These are phyloP conservation scores for Toxostoma redivivum DNA, from an alignment of 2,113 vertebrate genomes.

Conservation along the genomic window DNA sequence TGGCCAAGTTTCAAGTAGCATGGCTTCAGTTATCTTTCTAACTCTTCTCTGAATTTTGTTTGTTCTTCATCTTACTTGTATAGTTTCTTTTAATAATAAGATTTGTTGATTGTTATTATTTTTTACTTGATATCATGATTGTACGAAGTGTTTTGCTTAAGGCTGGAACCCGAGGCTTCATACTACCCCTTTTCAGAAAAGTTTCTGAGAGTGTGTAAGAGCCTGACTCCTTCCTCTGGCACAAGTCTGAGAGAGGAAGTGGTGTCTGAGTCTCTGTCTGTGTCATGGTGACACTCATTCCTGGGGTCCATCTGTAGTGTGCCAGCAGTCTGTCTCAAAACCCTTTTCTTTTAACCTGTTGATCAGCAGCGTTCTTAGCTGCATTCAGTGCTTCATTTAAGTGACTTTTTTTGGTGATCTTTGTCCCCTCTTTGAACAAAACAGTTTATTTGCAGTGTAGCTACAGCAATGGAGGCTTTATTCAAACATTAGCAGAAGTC, in stretches of 20 bases:
- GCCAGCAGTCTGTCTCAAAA: neutral
- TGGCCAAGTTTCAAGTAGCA: neutral
- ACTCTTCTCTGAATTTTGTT: neutral
- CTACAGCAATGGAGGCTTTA: neutral
- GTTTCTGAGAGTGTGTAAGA: neutral
- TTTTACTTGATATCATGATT: neutral
- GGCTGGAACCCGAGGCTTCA: neutral
- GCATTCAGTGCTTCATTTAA: neutral
- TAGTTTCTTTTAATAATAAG: neutral
- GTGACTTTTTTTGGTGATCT: neutral
- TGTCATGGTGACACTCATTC: neutral
- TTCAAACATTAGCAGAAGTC: neutral
- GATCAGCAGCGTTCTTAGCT: neutral
- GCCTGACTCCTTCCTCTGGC: neutral
- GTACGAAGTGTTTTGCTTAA: neutral
- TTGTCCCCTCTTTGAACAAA: neutral
- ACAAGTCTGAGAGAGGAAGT: neutral
- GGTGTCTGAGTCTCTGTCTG: accelerated
- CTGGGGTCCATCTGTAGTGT: neutral
- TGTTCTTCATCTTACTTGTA: neutral
- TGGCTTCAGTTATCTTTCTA: neutral
- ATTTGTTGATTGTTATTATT: neutral
- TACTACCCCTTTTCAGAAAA: neutral
- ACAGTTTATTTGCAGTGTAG: neutral
- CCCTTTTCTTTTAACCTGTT: neutral